These are phyloP conservation scores for Tetragonula clypearis DNA, from an alignment of 1,140 invertebrate species.

Conservation along the genomic window DNA sequence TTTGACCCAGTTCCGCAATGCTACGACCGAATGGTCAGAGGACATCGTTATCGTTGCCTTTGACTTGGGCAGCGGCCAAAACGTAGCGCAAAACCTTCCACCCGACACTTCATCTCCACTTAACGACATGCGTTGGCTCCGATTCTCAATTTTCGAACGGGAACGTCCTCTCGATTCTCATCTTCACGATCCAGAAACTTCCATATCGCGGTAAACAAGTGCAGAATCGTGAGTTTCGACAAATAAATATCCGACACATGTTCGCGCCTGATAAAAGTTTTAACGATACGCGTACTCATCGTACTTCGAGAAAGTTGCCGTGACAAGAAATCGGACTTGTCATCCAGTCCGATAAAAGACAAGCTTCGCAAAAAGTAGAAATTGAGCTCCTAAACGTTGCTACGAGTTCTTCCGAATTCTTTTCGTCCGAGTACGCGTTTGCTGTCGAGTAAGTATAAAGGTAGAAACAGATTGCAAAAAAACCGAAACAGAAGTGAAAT, in stretches of 20 bases:
- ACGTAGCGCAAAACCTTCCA: conserved; percentile 22
- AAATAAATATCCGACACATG: background rate
- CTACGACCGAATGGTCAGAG: conserved; percentile 4
- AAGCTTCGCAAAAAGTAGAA: background rate
- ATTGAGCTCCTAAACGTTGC: background rate
- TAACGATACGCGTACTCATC: too few relatives aligned
- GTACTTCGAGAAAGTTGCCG: background rate
- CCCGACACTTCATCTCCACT: background rate
- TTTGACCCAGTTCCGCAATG: conserved; percentile 30
- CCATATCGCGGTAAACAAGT: background rate
- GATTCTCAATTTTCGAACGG: background rate
- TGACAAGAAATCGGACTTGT: too few relatives aligned
- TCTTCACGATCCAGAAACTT: background rate
- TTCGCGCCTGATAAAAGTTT: background rate
- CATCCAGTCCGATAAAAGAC: background rate
- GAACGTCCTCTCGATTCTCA: background rate
- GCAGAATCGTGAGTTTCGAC: background rate
- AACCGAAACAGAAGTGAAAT: background rate
- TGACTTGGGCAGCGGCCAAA: conserved; percentile 40
- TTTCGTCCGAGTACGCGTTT: background rate
- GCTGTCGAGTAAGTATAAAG: background rate
- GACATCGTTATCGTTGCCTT: conserved; percentile 45
- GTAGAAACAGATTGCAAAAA: background rate
- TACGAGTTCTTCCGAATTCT: background rate
- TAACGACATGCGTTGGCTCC: background rate